Evolutionary conservation across 1,140 invertebrate species (phyloP), one percentile per base, ranked within the genome.

Genomic region (Drosophila lacteicornis): DNA sequence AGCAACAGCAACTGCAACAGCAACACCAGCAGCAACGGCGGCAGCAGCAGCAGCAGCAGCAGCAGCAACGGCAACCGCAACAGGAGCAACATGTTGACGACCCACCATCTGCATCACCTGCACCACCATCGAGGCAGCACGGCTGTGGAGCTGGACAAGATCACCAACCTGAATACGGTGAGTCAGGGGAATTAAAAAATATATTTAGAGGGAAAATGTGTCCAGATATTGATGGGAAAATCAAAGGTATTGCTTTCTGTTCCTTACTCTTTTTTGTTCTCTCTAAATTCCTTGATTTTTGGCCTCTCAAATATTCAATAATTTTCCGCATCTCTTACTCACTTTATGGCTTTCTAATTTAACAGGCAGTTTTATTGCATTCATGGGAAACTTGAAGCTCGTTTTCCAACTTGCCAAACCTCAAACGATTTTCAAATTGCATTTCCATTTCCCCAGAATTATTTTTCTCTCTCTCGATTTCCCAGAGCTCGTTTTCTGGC

Each of bases 101-200:
- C 91, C 69, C 91, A 92, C 87, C 91, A 92, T 74, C 73, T 92
- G 84, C 91, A 91, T 68, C 91, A 92, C 51, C 70, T 92, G 77
- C 87, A 92, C 68, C 91, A 92, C 80, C 91, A 92, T 76, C 87
- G 91, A 50, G 88, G 91, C 77, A 91, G 86, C 46, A 91, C 87
- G 69, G 84, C 91, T 12, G 77, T 92, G 43, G 91, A 92, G 50
- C 74, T 92, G 75, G 91, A 92, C 61, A 92, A 92, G 73, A 79
- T 92, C 27, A 92, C 87, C 62, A 92, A 92, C 61, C 82, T 92
- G 55, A 92, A 91, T 68, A 88, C 87, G 78, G 91, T 92, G 46
- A 86, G 91, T 74, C 9, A 0, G 27, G 30, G 30, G 15, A 17
- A 4, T 11, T 12, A 17, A 7, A 11, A 22, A 19, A 15, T 49